Evolutionary conservation across 2,113 vertebrate genomes (phyloP).

Genomic region (Rhinoderma darwinii): DNA sequence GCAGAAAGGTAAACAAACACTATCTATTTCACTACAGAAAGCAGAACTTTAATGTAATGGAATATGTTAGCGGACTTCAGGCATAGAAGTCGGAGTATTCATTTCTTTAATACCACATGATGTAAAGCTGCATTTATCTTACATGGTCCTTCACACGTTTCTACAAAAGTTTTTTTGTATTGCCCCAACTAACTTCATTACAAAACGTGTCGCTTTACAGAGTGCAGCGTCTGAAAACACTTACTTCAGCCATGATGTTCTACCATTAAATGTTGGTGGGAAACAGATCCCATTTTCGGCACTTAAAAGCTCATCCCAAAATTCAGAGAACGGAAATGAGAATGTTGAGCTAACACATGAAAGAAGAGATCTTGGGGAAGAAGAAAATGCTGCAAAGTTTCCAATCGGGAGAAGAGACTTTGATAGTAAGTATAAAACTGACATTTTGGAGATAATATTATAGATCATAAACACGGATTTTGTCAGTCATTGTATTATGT

Average conservation of each 20-base stretch:
- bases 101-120: background rate
- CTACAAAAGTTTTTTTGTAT: background rate
- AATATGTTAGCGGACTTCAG: too few species aligned
- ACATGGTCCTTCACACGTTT: background rate
- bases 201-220: conserved; percentile 60
- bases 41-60: too few species aligned
- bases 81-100: too few species aligned
- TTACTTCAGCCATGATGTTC: conserved; percentile 65
- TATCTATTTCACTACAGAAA: background rate
- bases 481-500: too few species aligned
- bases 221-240: conserved; percentile 67
- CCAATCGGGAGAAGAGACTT: conserved; percentile 82
- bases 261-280: conserved; percentile 65
- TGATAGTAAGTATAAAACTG: conserved; percentile 77
- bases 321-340: conserved; percentile 71
- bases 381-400: conserved; percentile 76
- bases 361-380: conserved; percentile 73
- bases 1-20: conserved; percentile 67
- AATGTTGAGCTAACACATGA: conserved; percentile 74
- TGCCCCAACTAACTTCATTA: background rate
- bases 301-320: conserved; percentile 70
- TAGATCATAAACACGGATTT: too few species aligned
- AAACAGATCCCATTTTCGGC: conserved; percentile 71
- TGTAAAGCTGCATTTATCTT: background rate
- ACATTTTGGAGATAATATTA: background rate